Conservation (phyloP, 2,113 vertebrate genomes). For the Corythaixoides concolor region DNA sequence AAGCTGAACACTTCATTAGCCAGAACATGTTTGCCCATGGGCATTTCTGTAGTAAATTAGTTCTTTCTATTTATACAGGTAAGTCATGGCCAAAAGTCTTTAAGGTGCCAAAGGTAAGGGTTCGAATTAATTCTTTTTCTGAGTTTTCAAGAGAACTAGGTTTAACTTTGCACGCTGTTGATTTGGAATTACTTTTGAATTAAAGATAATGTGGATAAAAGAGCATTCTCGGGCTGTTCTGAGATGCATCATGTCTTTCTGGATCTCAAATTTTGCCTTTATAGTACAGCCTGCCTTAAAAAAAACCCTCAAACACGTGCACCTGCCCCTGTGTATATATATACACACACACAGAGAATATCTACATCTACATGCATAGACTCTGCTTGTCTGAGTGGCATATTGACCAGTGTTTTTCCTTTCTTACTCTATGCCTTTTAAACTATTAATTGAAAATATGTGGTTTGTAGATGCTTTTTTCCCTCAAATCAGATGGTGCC, state of each 20-base stretch:
- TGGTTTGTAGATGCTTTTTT: conserved; percentile 40
- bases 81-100: conserved; percentile 84
- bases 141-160: conserved; percentile 49
- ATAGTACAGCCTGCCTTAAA: background rate
- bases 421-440: conserved; percentile 51
- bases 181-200: conserved; percentile 48
- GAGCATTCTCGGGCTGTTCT: background rate
- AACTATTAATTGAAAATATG: conserved; percentile 57
- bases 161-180: conserved; percentile 42
- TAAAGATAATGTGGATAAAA: background rate
- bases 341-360: background rate
- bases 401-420: conserved; percentile 25
- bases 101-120: conserved; percentile 79
- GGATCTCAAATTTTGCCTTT: background rate
- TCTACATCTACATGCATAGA: background rate
- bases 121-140: conserved; percentile 73
- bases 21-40: conserved; percentile 91
- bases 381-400: background rate
- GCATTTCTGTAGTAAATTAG: conserved; percentile 86
- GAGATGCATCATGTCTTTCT: background rate
- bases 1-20: conserved; percentile 95
- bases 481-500: conserved; percentile 46
- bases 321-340: background rate
- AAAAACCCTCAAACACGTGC: background rate
- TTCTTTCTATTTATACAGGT: conserved; percentile 89